Evolutionary conservation across 1,140 invertebrate genomes (phyloP), one percentile per base, ranked within the genome.

Genomic region (Amphibalanus amphitrite): DNA sequence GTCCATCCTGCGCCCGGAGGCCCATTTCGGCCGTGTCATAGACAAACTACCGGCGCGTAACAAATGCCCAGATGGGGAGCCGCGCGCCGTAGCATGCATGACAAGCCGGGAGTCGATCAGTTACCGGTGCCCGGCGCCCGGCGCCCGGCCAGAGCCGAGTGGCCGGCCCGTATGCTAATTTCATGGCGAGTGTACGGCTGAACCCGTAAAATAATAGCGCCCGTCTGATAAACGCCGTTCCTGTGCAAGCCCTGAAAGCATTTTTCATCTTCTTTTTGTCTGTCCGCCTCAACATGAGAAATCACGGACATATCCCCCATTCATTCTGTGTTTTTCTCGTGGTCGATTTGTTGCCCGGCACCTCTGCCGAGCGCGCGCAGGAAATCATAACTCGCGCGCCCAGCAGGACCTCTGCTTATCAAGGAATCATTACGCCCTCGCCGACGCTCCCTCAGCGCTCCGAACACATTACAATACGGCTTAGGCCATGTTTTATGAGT

Each of bases 401-500:
- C 47, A 23, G 47, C 47, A 23, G 10, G 47, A 59, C 47, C 23
- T 59, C 47, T 59, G 47, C 47, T 59, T 59, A 59, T 59, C 47
- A 59, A 59, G 47, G 47, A 59, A 59, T 59, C 47, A 59, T 59
- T 59, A 59, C 47, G 47, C 47, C 47, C 6, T 1, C 13, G 20
- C 17, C 47, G 20, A 23, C 47, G 47, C 47, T 59, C 47, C 47
- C 47, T 59, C 47, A 20, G 47, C 13, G 47, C 47, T 59, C 47
- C 47, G 20, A 59, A 59, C 47, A 59, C 47, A 59, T 59, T 59
- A 59, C 47, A 59, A 59, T 23, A 23, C 47, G 47, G 47, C 47
- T 59, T 23, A 59, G 47, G 47, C 47, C 47, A 59, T 59, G 47
- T 59, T 59, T 59, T 59, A 59, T 59, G 47, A 59, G 47, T 59